These are phyloP conservation scores for Nothura maculosa DNA, from an alignment of 2,797 vertebrate species.

Conservation along the genomic window DNA sequence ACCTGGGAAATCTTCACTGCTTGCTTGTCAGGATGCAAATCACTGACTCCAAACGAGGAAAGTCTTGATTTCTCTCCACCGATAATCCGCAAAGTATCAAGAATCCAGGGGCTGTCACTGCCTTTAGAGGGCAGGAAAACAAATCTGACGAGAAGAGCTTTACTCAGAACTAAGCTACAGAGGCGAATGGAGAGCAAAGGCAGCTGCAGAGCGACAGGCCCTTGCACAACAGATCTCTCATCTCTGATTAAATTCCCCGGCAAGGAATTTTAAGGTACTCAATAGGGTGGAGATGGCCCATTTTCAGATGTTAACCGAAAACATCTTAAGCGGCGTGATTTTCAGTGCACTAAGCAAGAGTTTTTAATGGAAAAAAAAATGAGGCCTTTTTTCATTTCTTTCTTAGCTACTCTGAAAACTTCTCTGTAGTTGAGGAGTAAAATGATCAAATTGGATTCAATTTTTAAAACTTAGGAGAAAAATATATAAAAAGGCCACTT, in stretches of 20 bases:
- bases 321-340: background rate
- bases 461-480: background rate
- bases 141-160: background rate
- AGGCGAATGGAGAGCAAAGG: background rate
- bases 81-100: background rate
- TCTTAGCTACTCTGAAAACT: background rate
- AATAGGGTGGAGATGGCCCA: background rate
- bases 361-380: background rate
- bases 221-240: background rate
- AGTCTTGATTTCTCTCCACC: background rate
- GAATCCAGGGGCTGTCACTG: background rate
- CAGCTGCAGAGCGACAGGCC: background rate
- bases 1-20: accelerated
- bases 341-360: background rate
- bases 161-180: background rate
- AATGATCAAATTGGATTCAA: background rate
- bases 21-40: background rate
- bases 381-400: background rate
- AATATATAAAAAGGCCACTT: accelerated
- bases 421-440: background rate
- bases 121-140: background rate
- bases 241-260: background rate
- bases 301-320: background rate
- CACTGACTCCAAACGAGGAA: background rate
- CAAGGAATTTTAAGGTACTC: background rate